Base-by-base conservation (phyloP, 2,888 invertebrate species). In the Bellardia pandia region DNA sequence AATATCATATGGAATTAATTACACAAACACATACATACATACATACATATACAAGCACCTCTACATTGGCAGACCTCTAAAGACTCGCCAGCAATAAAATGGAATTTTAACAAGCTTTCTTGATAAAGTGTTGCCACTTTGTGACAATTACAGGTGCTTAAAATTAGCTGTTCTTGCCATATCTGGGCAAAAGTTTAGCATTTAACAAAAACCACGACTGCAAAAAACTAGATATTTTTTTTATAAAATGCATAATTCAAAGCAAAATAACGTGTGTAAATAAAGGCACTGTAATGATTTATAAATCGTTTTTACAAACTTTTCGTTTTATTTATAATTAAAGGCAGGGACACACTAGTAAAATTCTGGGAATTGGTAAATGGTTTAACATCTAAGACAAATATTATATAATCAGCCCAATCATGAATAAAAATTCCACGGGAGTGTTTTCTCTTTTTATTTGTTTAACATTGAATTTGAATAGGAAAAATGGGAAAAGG, bases 91-190 rank as follows among this genome's bases (percentile, higher is more conserved):
- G 66, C 76, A 81, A 86, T 84, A 86, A 87, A 87, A 75, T 84
- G 77, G 86, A 80, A 87, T 87, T 72, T 81, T 87, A 81, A 84
- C 77, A 69, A 84, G 77, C 74, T 82, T 33, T 77, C 58, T 75
- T 81, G 77, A 77, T 81, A 81, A 87, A 81, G 84, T 84, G 86
- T 87, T 84, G 86, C 86, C 86, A 84, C 72, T 85, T 62, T 85
- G 62, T 81, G 74, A 51, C 86, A 81, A 85, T 87, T 87, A 77
- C 68, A 84, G 74, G 80, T 84, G 80, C 11, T 68, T 84, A 62
- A 82, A 84, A 86, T 84, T 86, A 84, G 76, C 72, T 66, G 30
- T 76, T 80, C 62, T 45, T 74, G 56, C 82, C 82, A 86, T 75
- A 82, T 69, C 40, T 23, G 72, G 74, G 2, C 23, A 78, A 72